Evolutionary conservation across 2,888 invertebrate genomes (phyloP).

Genomic region (Pedicia rivosa): DNA sequence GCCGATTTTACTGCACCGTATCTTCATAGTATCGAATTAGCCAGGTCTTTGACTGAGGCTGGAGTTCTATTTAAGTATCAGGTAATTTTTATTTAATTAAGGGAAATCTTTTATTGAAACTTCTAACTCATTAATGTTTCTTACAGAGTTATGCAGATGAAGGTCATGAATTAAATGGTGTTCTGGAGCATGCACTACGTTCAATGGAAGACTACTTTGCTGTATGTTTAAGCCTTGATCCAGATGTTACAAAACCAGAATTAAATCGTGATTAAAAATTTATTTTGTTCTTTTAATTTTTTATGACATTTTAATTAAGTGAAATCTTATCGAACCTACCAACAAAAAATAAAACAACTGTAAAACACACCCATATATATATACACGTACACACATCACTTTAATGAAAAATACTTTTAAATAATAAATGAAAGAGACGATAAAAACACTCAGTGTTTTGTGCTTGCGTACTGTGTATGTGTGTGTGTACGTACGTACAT

Average conservation of each 20-base stretch:
- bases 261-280: too few species aligned
- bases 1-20: constrained; percentile 88
- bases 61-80: constrained; percentile 85
- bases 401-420: too few species aligned
- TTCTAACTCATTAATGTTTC: constrained; percentile 3
- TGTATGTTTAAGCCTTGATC: constrained; percentile 78
- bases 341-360: too few species aligned
- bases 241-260: constrained; percentile 53
- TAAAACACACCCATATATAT: too few species aligned
- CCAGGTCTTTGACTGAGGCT: constrained; percentile 72
- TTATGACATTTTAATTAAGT: too few species aligned
- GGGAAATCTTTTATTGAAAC: not conserved
- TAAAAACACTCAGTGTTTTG: too few species aligned
- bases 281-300: too few species aligned
- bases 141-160: constrained; percentile 84
- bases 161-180: constrained; percentile 70
- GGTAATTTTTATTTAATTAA: constrained; percentile 35
- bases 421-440: too few species aligned
- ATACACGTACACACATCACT: too few species aligned
- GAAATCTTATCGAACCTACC: too few species aligned
- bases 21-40: constrained; percentile 80
- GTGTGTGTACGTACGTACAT: too few species aligned
- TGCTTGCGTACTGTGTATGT: too few species aligned
- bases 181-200: constrained; percentile 78
- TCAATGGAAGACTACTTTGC: constrained; percentile 88